A percentile compares a stretch with the other conserved stretches of the same genome.
These are phyloP conservation scores for Mamestra configurata DNA, from an alignment of 1,140 invertebrate genomes.

Conservation along the genomic window DNA sequence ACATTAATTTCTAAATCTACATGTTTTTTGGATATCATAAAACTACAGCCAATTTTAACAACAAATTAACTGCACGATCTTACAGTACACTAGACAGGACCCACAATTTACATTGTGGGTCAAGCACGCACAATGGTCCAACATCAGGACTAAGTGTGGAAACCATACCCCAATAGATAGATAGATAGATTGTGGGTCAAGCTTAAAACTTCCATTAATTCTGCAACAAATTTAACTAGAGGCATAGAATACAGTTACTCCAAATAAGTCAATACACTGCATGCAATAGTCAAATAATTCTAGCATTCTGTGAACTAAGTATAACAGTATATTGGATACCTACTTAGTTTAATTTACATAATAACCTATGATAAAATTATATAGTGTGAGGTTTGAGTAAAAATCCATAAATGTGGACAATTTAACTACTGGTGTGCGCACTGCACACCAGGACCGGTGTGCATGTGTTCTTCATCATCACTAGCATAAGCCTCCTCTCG, in stretches of 20 bases:
- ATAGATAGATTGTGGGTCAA: slow-evolving; percentile 1
- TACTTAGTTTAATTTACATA: slow-evolving; percentile 65
- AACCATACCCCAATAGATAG: too few species aligned
- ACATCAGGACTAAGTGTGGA: too few species aligned
- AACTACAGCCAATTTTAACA: slow-evolving; percentile 28
- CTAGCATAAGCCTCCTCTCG: slow-evolving; percentile 90
- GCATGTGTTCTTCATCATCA: slow-evolving; percentile 90
- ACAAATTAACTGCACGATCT: slow-evolving; percentile 35
- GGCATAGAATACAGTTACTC: slow-evolving; percentile 38
- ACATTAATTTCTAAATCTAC: slow-evolving; percentile 37
- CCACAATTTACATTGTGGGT: slow-evolving; percentile 9
- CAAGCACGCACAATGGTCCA: too few species aligned
- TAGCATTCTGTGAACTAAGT: slow-evolving; percentile 52
- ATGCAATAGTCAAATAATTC: slow-evolving; percentile 49
- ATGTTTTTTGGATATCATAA: slow-evolving; percentile 11
- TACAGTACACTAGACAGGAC: slow-evolving; percentile 6
- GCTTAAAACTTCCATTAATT: slow-evolving; percentile 22
- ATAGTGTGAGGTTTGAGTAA: slow-evolving; percentile 81
- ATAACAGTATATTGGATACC: slow-evolving; percentile 45
- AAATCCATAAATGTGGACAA: slow-evolving; percentile 72
- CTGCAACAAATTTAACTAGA: slow-evolving; percentile 36
- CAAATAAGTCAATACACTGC: slow-evolving; percentile 47
- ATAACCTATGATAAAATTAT: slow-evolving; percentile 79
- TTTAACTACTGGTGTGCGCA: slow-evolving; percentile 92
- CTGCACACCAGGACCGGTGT: slow-evolving; percentile 89